A percentile compares a stretch with the other conserved stretches of the same genome.
Conservation (phyloP, 2,888 invertebrate genomes). For the Antheraea assamensis region DNA sequence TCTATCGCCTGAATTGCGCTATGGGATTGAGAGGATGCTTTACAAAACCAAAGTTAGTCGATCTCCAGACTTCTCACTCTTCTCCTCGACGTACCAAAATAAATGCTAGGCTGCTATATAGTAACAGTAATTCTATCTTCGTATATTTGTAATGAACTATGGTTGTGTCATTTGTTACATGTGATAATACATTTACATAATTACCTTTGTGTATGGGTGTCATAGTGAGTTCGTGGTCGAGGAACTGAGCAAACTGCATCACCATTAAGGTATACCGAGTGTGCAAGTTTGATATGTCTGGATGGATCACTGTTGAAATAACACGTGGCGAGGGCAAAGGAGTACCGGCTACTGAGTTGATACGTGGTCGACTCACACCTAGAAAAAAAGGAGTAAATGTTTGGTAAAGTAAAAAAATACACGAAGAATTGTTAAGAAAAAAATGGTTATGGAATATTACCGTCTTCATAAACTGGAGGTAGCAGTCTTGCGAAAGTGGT, state of each 20-base stretch:
- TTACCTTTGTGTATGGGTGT: slow-evolving; percentile 94
- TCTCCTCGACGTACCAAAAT: too few relatives aligned
- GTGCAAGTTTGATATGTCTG: slow-evolving; percentile 94
- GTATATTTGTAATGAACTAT: too few relatives aligned
- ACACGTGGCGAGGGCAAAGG: slow-evolving; percentile 92
- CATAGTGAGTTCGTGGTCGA: slow-evolving; percentile 97
- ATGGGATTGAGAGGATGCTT: too few relatives aligned
- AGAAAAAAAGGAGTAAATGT: slow-evolving; percentile 20
- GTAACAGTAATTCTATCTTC: too few relatives aligned
- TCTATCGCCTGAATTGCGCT: too few relatives aligned
- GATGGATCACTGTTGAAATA: slow-evolving; percentile 94
- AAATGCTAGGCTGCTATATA: too few relatives aligned
- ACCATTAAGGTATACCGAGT: slow-evolving; percentile 94
- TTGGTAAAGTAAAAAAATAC: not conserved
- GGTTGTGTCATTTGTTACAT: not conserved
- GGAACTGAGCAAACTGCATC: slow-evolving; percentile 97
- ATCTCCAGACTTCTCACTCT: too few relatives aligned
- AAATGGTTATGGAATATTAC: slow-evolving; percentile 52
- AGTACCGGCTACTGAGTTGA: slow-evolving; percentile 87
- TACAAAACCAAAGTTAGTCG: too few relatives aligned
- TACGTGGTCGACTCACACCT: slow-evolving; percentile 91
- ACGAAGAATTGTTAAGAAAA: too few relatives aligned
- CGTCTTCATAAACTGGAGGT: slow-evolving; percentile 94
- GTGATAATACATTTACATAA: not conserved
- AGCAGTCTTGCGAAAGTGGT: slow-evolving; percentile 92